These are phyloP conservation scores for Mormyrus iriodes DNA, from an alignment of 2,113 vertebrate species.

Conservation along the genomic window DNA sequence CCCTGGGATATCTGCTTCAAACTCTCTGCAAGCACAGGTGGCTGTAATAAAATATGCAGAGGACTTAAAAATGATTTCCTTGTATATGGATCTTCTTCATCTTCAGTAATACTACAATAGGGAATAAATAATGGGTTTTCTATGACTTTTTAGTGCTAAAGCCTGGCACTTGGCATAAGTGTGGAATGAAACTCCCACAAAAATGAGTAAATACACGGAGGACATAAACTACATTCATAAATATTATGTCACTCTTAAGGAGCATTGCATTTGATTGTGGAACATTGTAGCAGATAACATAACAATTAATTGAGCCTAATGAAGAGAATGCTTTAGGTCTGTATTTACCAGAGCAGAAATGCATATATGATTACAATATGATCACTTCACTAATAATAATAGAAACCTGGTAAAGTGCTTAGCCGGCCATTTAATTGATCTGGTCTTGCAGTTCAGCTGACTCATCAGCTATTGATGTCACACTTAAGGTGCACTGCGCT, in stretches of 20 bases:
- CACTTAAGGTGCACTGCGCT: background rate
- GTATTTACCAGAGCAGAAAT: background rate
- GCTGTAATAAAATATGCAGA: background rate
- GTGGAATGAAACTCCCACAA: background rate
- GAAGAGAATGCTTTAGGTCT: background rate
- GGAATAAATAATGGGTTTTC: background rate
- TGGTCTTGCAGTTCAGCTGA: background rate
- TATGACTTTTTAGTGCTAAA: background rate
- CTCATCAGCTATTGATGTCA: background rate
- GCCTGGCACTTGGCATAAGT: background rate
- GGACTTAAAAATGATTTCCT: background rate
- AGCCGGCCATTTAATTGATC: background rate
- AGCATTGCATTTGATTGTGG: background rate
- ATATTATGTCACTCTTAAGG: background rate
- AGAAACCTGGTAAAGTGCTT: background rate
- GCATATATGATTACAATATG: slow-evolving; percentile 10
- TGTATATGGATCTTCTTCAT: background rate
- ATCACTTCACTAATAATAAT: background rate
- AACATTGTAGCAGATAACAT: background rate
- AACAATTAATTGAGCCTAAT: background rate
- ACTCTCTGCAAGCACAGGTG: background rate
- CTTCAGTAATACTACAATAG: background rate
- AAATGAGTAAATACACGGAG: background rate
- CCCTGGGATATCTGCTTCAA: background rate
- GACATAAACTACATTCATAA: background rate